Conservation (phyloP, 2,113 vertebrate species). For the Typhlomys cinereus region DNA sequence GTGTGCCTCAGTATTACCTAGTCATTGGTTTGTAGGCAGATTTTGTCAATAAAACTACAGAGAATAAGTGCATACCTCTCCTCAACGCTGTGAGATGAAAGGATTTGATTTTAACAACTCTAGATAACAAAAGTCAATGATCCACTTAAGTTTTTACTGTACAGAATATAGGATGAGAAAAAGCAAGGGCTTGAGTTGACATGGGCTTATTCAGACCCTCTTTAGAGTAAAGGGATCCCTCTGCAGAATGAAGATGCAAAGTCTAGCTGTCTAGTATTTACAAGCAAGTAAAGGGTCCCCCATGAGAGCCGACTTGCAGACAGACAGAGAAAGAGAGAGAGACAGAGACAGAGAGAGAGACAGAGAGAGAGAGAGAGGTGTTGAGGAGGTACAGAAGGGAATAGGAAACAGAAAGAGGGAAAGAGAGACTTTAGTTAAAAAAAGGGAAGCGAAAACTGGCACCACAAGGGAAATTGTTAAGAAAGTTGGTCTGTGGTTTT, state of each 20-base stretch:
- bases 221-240: not conserved
- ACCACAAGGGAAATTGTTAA: not conserved
- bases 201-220: not conserved
- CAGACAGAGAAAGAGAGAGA: accelerated
- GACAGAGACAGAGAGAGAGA: accelerated
- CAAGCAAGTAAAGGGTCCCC: not conserved
- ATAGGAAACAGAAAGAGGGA: not conserved
- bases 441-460: not conserved
- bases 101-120: not conserved
- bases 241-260: not conserved
- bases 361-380: too few relatives aligned
- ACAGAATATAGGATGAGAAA: not conserved
- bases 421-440: not conserved
- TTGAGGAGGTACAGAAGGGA: too few relatives aligned
- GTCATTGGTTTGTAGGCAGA: not conserved
- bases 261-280: not conserved
- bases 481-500: not conserved
- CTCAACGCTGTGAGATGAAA: not conserved
- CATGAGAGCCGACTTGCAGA: not conserved
- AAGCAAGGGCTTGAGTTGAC: not conserved
- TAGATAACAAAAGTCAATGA: not conserved
- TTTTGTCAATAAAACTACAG: not conserved
- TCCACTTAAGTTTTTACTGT: not conserved
- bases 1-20: not conserved
- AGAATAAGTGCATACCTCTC: not conserved